Base-by-base conservation (phyloP, 2,888 invertebrate species). In the Diarsia brunnea region DNA sequence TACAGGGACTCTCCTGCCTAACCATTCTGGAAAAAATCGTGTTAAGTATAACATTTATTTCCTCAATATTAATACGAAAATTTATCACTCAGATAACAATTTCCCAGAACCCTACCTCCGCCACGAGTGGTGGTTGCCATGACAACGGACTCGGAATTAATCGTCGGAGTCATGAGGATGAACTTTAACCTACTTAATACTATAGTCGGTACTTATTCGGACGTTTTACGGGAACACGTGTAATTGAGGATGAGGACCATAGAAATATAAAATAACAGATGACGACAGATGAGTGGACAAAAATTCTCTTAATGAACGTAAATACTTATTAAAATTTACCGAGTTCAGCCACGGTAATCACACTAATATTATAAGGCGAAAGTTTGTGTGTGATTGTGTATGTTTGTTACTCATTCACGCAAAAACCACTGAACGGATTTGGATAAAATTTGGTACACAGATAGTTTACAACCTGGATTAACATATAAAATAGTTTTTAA, bases 41-140 rank as follows among this genome's bases (percentile, higher is more conserved):
- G n/a, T n/a, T n/a, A 43, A 43, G 58, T 19, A 43, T 12, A 53
- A 24, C n/a, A 16, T 51, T 58, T 55, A 55, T 38, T 68, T 24
- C 11, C 53, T 38, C 19, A 68, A 24, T 68, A 24, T 38, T 53
- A 38, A n/a, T 38, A 55, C 1, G n/a, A 65, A 12, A 43, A 21
- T 8, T 24, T 43, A 43, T 63, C 14, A n/a, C 19, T 19, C 31
- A 38, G 7, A 60, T 71, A n/a, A 55, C 8, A 47, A 70, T 24
- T 70, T 51, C 45, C 21, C 19, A 47, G 19, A 60, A 43, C 38
- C 21, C 31, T 10, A 19, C 14, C 55, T 19, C 38, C 24, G 31
- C 21, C n/a, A 31, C 38, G 60, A 24, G 21, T 55, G 24, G 7
- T 38, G 31, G 45, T 75, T 53, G 24, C 75, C 27, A 74, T 55